Conservation (phyloP, 2,797 vertebrate genomes). For the Hafferia zeledoni region DNA sequence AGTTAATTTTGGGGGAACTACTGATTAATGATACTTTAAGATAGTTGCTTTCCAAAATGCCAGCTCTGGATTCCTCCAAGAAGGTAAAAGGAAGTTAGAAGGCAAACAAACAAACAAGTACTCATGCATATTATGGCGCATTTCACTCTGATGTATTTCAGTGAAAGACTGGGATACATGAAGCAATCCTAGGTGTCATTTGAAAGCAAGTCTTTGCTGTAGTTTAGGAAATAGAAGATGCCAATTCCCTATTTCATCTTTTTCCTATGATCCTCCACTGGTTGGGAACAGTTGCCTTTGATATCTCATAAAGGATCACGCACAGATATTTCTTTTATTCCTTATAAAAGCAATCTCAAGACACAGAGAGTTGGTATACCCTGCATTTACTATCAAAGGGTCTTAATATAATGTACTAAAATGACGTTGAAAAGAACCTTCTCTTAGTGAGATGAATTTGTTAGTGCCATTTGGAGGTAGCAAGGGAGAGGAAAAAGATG, state of each 20-base stretch:
- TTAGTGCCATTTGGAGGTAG: neutral
- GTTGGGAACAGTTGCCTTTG: neutral
- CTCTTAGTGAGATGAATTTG: neutral
- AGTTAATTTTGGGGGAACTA: neutral
- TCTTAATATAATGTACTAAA: neutral
- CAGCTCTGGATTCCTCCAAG: neutral
- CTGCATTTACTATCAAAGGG: slow-evolving; percentile 36
- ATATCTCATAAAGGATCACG: neutral
- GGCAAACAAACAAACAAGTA: neutral
- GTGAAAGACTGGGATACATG: neutral
- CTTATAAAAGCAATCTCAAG: neutral
- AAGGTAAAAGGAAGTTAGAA: neutral
- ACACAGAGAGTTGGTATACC: neutral
- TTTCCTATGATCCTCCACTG: neutral
- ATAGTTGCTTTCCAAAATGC: neutral
- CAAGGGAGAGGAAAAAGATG: slow-evolving; percentile 7
- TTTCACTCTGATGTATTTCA: neutral
- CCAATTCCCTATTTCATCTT: neutral
- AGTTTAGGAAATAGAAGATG: neutral
- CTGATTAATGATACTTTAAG: neutral
- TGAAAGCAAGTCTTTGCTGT: neutral
- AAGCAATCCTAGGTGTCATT: neutral
- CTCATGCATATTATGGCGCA: neutral
- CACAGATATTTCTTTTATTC: slow-evolving; percentile 1
- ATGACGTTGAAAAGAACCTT: neutral